Base-by-base conservation (phyloP, 2,888 invertebrate species). In the Drosophila formosana region DNA sequence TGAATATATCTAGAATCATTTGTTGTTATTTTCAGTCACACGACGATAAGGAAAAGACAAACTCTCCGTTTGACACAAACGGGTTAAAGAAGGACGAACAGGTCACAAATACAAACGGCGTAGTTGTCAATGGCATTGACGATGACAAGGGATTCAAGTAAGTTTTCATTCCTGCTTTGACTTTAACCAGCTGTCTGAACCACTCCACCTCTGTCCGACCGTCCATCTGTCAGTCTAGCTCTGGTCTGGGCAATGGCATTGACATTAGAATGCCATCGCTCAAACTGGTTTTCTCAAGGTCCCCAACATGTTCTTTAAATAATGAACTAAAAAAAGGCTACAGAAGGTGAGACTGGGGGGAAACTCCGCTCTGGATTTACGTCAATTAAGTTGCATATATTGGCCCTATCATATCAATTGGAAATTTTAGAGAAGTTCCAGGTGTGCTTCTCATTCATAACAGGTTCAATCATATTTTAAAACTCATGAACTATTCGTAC, bases 141-240 rank as follows among this genome's bases (percentile, higher is more conserved):
- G 98, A 98, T 90, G 97, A 97, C 89, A 97, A 97, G 93, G 96
- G 96, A 82, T 97, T 97, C 93, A 97, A 97, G 97, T 97, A 92
- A 96, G 96, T 95, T 75, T 13, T 18, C 11, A 37, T 51, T 18
- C 61, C 23, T 57, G 37, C 23, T 30, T 26, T 28, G 32, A 37
- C 34, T 26, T 37, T 46, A 63, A 56, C 53, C 46, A 63, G 58
- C 57, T 68, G 57, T 47, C 52, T 46, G 50, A 60, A 63, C 51
- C 66, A 67, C 58, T 67, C 43, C 55, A 26, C 26, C 46, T 8
- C 56, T 49, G 13, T 25, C 23, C 2, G 37, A 47, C 50, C 28
- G 43, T 34, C 32, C 13, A 30, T 64, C 49, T 60, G 18, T 64
- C 66, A 32, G 78, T 80, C 78, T 80, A 70, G 73, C 61, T 69